These are phyloP conservation scores for Thymelicus acteon DNA, from an alignment of 2,888 invertebrate species.

Conservation along the genomic window DNA sequence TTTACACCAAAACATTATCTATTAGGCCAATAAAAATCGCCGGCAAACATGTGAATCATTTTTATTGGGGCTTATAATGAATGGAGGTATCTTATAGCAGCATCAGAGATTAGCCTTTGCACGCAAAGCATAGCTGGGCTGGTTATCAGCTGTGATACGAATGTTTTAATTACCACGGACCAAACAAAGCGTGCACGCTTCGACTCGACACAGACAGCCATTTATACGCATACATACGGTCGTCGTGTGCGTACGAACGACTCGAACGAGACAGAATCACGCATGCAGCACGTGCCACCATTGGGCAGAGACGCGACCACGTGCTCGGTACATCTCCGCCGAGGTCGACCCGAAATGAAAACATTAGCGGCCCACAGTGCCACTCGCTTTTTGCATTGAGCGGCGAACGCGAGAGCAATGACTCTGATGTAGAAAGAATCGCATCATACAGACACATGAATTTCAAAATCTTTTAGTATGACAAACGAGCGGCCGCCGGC, in stretches of 20 bases:
- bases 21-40: not conserved
- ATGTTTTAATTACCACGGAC: slow-evolving; percentile 38
- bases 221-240: slow-evolving; percentile 47
- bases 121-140: slow-evolving; percentile 20
- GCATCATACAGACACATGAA: not conserved
- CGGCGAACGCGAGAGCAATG: slow-evolving; percentile 43
- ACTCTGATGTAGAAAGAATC: slow-evolving; percentile 23
- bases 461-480: not conserved
- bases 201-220: slow-evolving; percentile 41
- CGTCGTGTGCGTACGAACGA: slow-evolving; percentile 46
- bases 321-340: slow-evolving; percentile 38
- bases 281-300: slow-evolving; percentile 58
- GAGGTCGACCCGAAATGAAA: slow-evolving; percentile 45
- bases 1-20: not conserved
- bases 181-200: slow-evolving; percentile 16
- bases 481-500: not conserved
- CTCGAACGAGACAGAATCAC: slow-evolving; percentile 58
- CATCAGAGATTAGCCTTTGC: slow-evolving; percentile 27
- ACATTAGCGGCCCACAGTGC: slow-evolving; percentile 34
- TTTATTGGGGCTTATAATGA: slow-evolving; percentile 17
- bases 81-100: slow-evolving; percentile 22
- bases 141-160: slow-evolving; percentile 35
- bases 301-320: slow-evolving; percentile 51
- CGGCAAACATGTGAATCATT: not conserved
- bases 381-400: slow-evolving; percentile 26